Percentiles rank a stretch among this genome's conserved stretches.
phyloP scores from a whole-genome alignment of 2,888 invertebrate genomes.

The Diachrysia chrysitis region DNA sequence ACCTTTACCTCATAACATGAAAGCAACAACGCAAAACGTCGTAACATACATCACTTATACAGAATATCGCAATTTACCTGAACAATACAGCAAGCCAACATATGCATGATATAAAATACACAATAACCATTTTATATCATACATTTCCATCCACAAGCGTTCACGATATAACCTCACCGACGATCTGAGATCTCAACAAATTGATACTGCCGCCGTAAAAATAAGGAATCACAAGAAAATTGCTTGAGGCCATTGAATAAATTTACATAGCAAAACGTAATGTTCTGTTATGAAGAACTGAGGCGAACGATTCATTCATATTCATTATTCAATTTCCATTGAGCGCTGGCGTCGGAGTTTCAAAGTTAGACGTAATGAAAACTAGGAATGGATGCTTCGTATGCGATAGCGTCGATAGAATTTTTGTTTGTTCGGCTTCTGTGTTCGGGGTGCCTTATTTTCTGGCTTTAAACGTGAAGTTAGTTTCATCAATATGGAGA shows the following conservation, averaged over 20 bases:
- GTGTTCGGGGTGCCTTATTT: slow-evolving; percentile 10
- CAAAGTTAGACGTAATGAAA: slow-evolving; percentile 30
- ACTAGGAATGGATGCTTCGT: slow-evolving; percentile 24
- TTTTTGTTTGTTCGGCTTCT: slow-evolving; percentile 28
- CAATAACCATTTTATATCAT: slow-evolving; percentile 24
- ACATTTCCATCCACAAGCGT: slow-evolving; percentile 12
- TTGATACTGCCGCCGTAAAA: slow-evolving; percentile 52
- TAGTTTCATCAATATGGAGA: slow-evolving; percentile 3
- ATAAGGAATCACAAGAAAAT: slow-evolving; percentile 47
- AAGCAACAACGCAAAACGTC: not conserved
- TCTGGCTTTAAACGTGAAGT: slow-evolving; percentile 2
- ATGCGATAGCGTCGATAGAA: slow-evolving; percentile 20
- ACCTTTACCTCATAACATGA: not conserved
- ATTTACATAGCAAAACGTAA: slow-evolving; percentile 48
- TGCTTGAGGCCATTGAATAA: slow-evolving; percentile 55
- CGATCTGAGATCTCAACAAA: slow-evolving; percentile 35
- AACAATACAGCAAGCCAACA: not conserved
- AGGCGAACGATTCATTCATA: slow-evolving; percentile 36
- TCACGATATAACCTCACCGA: slow-evolving; percentile 11
- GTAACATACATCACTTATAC: slow-evolving; percentile 2
- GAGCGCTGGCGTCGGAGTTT: slow-evolving; percentile 8
- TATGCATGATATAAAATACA: slow-evolving; percentile 9
- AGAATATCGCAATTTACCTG: not conserved
- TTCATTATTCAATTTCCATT: slow-evolving; percentile 44
- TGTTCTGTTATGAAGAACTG: slow-evolving; percentile 5